Evolutionary conservation across 2,797 vertebrate genomes (phyloP).

Genomic region (Eupleurogrammus muticus): DNA sequence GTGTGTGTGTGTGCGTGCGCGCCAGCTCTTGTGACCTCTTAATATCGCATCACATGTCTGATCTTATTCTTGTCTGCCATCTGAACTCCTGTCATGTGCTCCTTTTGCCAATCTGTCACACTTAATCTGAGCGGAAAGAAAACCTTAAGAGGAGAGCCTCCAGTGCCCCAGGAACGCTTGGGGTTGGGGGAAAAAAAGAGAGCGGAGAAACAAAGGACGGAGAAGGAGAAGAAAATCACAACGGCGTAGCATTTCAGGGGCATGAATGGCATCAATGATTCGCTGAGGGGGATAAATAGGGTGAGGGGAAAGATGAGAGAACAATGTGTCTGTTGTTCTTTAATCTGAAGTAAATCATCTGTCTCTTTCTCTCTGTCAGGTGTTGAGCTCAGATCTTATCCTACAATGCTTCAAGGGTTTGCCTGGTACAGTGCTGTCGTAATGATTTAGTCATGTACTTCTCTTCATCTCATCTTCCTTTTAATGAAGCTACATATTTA

Average conservation of each 20-base stretch:
- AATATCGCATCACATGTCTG: slow-evolving; percentile 87
- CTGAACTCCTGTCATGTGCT: slow-evolving; percentile 85
- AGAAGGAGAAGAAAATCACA: slow-evolving; percentile 75
- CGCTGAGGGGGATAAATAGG: slow-evolving; percentile 72
- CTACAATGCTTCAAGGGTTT: slow-evolving; percentile 64
- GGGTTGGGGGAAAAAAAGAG: slow-evolving; percentile 53
- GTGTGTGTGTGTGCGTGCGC: slow-evolving; percentile 29
- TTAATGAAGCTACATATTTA: slow-evolving; percentile 6
- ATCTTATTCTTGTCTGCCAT: slow-evolving; percentile 85
- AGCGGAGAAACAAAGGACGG: slow-evolving; percentile 65
- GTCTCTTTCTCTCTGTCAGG: slow-evolving; percentile 74
- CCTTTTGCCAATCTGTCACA: slow-evolving; percentile 85
- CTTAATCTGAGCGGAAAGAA: slow-evolving; percentile 81
- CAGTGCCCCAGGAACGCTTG: slow-evolving; percentile 71
- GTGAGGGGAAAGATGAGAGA: slow-evolving; percentile 76
- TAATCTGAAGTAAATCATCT: slow-evolving; percentile 80
- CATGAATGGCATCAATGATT: slow-evolving; percentile 81
- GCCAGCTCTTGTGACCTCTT: slow-evolving; percentile 83
- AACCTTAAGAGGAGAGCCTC: slow-evolving; percentile 71
- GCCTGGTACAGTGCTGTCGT: slow-evolving; percentile 58
- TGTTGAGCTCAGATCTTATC: slow-evolving; percentile 70
- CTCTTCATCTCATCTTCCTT: slow-evolving; percentile 15
- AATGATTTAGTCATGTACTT: slow-evolving; percentile 57
- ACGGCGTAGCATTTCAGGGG: slow-evolving; percentile 74
- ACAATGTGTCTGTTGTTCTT: slow-evolving; percentile 81